Evolutionary conservation across 2,113 vertebrate species (phyloP), one percentile per base, ranked within the genome.

Genomic region (Scalopus aquaticus): DNA sequence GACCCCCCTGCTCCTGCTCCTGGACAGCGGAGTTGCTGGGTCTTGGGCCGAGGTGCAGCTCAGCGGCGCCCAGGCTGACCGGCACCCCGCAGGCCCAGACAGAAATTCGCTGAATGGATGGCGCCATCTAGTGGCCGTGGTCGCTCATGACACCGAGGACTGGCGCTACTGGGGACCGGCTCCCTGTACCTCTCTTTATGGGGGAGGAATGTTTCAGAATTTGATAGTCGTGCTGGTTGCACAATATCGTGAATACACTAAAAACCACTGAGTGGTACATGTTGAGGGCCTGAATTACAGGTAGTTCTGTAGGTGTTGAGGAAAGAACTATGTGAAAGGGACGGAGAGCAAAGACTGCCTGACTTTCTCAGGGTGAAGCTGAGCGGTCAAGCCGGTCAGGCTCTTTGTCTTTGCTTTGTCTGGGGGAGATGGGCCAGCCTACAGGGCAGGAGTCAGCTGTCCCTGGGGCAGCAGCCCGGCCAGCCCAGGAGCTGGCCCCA

Each of bases 51-150:
- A 51, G 49, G 28, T 20, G 17, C 30, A 2, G 37, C 4, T 13
- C 24, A 20, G 22, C 3, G 15, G 46, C 5, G 1, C 58, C 58
- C 64, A 28, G 32, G 11, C 42, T 44, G 44, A 44, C 44, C 44
- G 44, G 0, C n/a, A 16, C 8, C n/a, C 6, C 32, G n/a, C 17
- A 1, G 2, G 69, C n/a, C 2, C 20, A 12, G 15, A 22, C 56
- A 24, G 56, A 22, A 8, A 30, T 32, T 46, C 44, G 22, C 79
- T 19, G 87, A 26, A 24, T 35, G 42, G 30, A 7, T 1, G 81
- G 39, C 95, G 3, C 95, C 95, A 88, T 58, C 96, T 96, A 58
- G 89, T 72, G 96, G 82, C 51, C 1, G 5, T 4, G 26, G 2
- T 28, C 30, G 32, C 37, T 51, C 46, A 35, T 79, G 46, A 72